A percentile compares a stretch with the other conserved stretches of the same genome.
Conservation (phyloP, 2,888 invertebrate genomes). For the Lasius platythorax region DNA sequence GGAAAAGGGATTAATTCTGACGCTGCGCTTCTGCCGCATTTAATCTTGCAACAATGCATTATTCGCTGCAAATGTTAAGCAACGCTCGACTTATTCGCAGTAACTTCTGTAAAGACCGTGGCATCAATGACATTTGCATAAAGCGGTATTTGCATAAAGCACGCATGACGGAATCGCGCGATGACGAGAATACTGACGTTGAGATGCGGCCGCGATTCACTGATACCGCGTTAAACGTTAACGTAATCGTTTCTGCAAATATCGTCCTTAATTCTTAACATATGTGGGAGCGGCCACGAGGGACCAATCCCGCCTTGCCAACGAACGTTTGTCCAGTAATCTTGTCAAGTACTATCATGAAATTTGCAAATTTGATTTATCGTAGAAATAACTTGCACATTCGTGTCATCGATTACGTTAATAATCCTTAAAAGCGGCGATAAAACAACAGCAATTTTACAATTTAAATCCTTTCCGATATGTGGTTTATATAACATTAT, state of each 20-base stretch:
- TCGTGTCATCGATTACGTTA: background rate
- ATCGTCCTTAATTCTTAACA: slow-evolving; percentile 16
- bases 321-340: background rate
- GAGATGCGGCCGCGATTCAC: slow-evolving; percentile 5
- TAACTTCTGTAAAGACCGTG: slow-evolving; percentile 32
- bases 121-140: slow-evolving; percentile 20
- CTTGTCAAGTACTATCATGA: background rate
- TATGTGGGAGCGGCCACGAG: slow-evolving; percentile 17
- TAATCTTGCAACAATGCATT: slow-evolving; percentile 34
- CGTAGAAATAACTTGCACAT: background rate
- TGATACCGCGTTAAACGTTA: slow-evolving; percentile 13
- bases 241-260: slow-evolving; percentile 37
- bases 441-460: background rate
- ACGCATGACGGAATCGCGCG: slow-evolving; percentile 45
- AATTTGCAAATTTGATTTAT: background rate
- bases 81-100: slow-evolving; percentile 1
- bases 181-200: slow-evolving; percentile 41
- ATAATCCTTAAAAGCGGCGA: background rate
- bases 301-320: background rate
- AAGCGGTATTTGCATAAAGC: slow-evolving; percentile 48
- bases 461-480: background rate
- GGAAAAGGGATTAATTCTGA: slow-evolving; percentile 28
- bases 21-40: slow-evolving; percentile 31
- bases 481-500: no score
- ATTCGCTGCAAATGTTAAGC: slow-evolving; percentile 12